These are phyloP conservation scores for Microcebus griseorufus DNA, from an alignment of 2,113 vertebrate genomes.

Conservation along the genomic window DNA sequence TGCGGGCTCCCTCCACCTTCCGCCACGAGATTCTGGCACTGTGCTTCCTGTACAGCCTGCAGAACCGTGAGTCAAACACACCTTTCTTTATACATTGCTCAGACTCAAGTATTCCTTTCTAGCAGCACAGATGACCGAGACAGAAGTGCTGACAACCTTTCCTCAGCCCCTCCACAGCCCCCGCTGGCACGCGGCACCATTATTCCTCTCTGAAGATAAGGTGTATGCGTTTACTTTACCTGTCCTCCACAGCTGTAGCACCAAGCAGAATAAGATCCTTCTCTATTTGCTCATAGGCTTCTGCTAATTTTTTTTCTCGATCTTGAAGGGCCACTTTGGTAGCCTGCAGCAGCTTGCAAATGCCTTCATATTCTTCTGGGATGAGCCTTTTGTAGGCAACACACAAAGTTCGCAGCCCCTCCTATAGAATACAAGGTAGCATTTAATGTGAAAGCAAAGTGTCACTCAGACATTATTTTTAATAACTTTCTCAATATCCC, in stretches of 20 bases:
- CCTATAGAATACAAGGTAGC: slow-evolving; percentile 82
- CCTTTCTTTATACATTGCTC: too few species aligned
- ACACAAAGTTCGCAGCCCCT: slow-evolving; percentile 95
- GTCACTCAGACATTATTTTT: rapidly evolving
- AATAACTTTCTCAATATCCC: rapidly evolving
- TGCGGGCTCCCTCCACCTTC: too few species aligned
- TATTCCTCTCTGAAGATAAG: too few species aligned
- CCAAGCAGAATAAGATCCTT: slow-evolving; percentile 93
- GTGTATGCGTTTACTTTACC: slow-evolving; percentile 79
- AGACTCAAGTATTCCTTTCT: too few species aligned
- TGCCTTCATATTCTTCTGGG: slow-evolving; percentile 86
- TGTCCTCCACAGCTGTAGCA: slow-evolving; percentile 97
- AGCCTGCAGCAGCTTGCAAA: slow-evolving; percentile 85
- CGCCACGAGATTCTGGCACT: too few species aligned
- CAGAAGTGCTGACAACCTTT: too few species aligned
- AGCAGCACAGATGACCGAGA: too few species aligned
- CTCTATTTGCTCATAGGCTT: slow-evolving; percentile 95
- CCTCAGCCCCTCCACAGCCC: rapidly evolving
- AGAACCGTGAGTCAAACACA: too few species aligned
- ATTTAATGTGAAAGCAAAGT: rapidly evolving
- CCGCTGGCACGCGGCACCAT: rapidly evolving
- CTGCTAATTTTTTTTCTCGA: slow-evolving; percentile 92
- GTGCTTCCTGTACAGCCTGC: too few species aligned
- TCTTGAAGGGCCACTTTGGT: slow-evolving; percentile 95
- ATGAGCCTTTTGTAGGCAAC: slow-evolving; percentile 93